Evolutionary conservation across 1,140 invertebrate species (phyloP).

Genomic region (Parapsyche elsis): DNA sequence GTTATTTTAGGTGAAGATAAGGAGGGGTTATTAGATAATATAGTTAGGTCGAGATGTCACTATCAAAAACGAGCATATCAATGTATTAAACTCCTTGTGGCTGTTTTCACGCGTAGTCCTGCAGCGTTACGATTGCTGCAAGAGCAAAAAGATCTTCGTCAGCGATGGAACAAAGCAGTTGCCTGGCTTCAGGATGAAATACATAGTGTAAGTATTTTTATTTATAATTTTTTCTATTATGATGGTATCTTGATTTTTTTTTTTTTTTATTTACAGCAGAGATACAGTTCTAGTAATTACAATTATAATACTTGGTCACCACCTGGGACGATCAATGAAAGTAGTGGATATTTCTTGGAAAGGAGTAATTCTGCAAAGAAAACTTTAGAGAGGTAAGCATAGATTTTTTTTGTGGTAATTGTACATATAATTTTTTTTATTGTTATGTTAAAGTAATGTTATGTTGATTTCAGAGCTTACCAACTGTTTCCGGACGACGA

Average conservation of each 20-base stretch:
- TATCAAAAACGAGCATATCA: conserved; percentile 97
- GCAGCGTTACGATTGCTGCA: conserved; percentile 80
- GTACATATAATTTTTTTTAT: neutral
- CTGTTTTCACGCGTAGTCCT: conserved; percentile 87
- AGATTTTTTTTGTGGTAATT: neutral
- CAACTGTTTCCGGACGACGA: conserved; percentile 65
- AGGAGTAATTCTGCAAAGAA: conserved; percentile 92
- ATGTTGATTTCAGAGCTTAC: conserved; percentile 57
- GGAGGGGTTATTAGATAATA: conserved; percentile 94
- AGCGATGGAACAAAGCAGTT: conserved; percentile 89
- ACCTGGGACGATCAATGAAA: conserved; percentile 93
- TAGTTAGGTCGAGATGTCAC: conserved; percentile 90
- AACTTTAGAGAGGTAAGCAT: conserved; percentile 80
- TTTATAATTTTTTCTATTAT: neutral
- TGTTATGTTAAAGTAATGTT: neutral
- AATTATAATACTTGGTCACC: conserved; percentile 94
- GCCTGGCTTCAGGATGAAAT: conserved; percentile 96
- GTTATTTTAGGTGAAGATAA: conserved; percentile 69
- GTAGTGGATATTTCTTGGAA: conserved; percentile 94
- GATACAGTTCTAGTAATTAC: conserved; percentile 76
- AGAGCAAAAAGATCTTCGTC: conserved; percentile 79
- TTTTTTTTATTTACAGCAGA: conserved; percentile 66
- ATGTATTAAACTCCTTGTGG: conserved; percentile 95
- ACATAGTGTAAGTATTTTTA: conserved; percentile 72
- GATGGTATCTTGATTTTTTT: conserved; percentile 28